A percentile compares a stretch with the other conserved stretches of the same genome.
Conservation (phyloP, 2,888 invertebrate species). For the Xylophagus ater region DNA sequence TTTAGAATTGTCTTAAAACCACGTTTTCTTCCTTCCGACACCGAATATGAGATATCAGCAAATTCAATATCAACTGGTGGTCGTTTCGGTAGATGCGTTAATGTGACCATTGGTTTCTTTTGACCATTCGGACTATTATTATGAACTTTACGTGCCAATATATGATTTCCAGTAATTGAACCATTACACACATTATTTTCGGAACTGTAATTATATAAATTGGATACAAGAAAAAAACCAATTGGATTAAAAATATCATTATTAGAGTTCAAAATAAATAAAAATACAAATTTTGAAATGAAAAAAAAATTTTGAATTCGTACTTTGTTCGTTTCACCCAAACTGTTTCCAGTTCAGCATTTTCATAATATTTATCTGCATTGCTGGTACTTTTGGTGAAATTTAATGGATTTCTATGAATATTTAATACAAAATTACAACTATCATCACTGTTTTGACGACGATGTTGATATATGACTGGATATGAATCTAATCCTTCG, state of each 20-base stretch:
- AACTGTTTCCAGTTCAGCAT: slow-evolving; percentile 3
- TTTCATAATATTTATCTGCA: background rate
- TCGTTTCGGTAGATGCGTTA: slow-evolving; percentile 73
- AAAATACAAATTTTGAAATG: background rate
- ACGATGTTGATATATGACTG: slow-evolving; percentile 20
- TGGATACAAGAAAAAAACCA: background rate
- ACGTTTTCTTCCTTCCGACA: slow-evolving; percentile 68
- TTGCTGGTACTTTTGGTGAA: background rate
- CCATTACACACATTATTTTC: slow-evolving; percentile 66
- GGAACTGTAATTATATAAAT: slow-evolving; percentile 43
- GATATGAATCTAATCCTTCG: slow-evolving; percentile 17
- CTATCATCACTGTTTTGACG: slow-evolving; percentile 26
- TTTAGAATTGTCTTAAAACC: slow-evolving; percentile 81
- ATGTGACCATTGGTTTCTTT: slow-evolving; percentile 59
- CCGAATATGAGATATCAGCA: slow-evolving; percentile 75
- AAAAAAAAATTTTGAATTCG: slow-evolving; percentile 2
- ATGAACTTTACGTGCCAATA: slow-evolving; percentile 57
- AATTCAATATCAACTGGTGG: slow-evolving; percentile 88
- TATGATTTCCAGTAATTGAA: slow-evolving; percentile 39
- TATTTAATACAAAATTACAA: slow-evolving; percentile 23
- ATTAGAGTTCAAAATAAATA: too few relatives aligned
- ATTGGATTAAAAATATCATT: too few relatives aligned
- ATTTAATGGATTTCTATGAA: slow-evolving; percentile 23
- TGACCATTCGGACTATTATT: slow-evolving; percentile 55
- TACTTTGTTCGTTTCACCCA: slow-evolving; percentile 14